These are phyloP conservation scores for Cephus sareptanus DNA, from an alignment of 2,888 invertebrate species.

Conservation along the genomic window DNA sequence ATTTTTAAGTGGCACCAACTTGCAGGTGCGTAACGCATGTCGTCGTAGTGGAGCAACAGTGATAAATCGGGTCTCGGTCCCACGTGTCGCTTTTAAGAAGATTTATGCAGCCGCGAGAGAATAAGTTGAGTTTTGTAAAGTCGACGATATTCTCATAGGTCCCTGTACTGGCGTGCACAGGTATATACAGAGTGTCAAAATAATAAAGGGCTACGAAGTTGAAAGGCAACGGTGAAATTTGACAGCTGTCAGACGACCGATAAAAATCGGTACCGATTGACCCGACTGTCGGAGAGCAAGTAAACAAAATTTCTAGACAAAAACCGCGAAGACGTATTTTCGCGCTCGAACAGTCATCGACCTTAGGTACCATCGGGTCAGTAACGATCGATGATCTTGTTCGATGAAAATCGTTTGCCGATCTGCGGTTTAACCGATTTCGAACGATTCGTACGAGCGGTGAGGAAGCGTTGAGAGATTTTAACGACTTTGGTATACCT, in stretches of 20 bases:
- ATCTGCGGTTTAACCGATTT: neutral
- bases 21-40: conserved; percentile 4
- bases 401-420: too few species aligned
- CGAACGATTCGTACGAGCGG: neutral
- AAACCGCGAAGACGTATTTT: neutral
- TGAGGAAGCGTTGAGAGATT: too few species aligned
- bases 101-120: conserved; percentile 4
- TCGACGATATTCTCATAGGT: neutral
- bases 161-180: too few species aligned
- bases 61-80: conserved; percentile 7
- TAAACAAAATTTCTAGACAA: neutral
- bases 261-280: neutral
- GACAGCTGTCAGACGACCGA: neutral
- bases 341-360: neutral
- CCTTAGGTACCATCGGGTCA: neutral
- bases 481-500: neutral
- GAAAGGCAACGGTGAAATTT: neutral
- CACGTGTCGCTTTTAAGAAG: conserved; percentile 3
- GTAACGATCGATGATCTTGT: too few species aligned
- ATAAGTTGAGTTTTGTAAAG: neutral
- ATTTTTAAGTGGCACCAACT: neutral
- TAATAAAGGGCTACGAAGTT: neutral
- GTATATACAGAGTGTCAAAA: neutral
- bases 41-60: neutral
- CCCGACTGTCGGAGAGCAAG: too few species aligned